A percentile compares a stretch with the other conserved stretches of the same genome.
Conservation (phyloP, 2,888 invertebrate genomes). For the Aphidius colemani region DNA sequence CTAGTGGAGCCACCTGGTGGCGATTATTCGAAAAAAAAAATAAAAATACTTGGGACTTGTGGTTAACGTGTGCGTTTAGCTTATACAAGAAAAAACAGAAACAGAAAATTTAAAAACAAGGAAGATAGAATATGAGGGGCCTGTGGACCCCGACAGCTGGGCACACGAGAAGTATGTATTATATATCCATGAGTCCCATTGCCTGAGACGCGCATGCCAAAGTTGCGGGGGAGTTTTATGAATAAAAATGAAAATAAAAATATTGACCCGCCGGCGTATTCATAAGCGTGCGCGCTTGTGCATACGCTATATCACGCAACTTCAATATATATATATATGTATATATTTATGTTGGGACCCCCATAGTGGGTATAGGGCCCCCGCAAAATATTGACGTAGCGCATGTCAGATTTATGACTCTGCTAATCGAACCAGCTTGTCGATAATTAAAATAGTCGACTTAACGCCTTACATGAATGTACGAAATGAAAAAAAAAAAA, state of each 20-base stretch:
- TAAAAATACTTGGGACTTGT: not conserved
- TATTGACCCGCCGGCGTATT: conserved; percentile 28
- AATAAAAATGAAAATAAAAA: not conserved
- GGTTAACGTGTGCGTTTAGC: not conserved
- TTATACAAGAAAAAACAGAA: not conserved
- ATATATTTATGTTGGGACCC: conserved; percentile 22
- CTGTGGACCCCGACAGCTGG: conserved; percentile 27
- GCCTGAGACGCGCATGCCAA: conserved; percentile 63
- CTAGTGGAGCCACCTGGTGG: conserved; percentile 69
- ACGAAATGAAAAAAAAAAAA: not conserved
- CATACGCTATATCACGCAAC: conserved; percentile 27
- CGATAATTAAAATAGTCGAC: conserved; percentile 20
- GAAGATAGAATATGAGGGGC: conserved; percentile 14
- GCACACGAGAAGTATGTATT: conserved; percentile 38
- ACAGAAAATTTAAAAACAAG: conserved; percentile 11
- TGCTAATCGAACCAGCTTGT: conserved; percentile 26
- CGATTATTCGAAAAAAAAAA: conserved; percentile 41
- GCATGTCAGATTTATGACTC: conserved; percentile 25
- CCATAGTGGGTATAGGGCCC: conserved; percentile 24
- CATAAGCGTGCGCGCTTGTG: conserved; percentile 31
- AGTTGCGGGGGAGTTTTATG: conserved; percentile 39
- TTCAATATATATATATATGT: conserved; percentile 12
- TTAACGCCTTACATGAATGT: conserved; percentile 13
- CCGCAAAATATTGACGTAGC: conserved; percentile 22
- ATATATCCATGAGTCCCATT: conserved; percentile 35